A percentile compares a stretch with the other conserved stretches of the same genome.
phyloP scores from a whole-genome alignment of 1,140 invertebrate species.

The Helicoverpa zea region DNA sequence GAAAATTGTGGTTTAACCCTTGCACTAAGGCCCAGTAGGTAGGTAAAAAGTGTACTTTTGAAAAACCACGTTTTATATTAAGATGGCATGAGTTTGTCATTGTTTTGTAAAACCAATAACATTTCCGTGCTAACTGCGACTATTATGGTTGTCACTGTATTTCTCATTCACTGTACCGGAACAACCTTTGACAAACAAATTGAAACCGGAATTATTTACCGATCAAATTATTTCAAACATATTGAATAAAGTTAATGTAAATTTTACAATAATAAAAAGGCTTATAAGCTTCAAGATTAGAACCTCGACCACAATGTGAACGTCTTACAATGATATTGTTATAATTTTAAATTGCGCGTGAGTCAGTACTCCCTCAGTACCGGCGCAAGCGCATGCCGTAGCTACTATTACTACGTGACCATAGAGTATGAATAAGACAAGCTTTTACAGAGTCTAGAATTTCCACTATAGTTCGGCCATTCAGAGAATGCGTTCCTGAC shows the following conservation, averaged over 20 bases:
- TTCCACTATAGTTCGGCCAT: too few species aligned
- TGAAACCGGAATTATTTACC: slow-evolving; percentile 55
- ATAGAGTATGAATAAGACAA: not conserved
- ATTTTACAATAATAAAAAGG: slow-evolving; percentile 51
- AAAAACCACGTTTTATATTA: too few species aligned
- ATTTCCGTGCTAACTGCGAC: not conserved
- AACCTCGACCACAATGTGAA: slow-evolving; percentile 56
- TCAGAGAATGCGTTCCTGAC: too few species aligned
- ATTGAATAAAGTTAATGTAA: slow-evolving; percentile 45
- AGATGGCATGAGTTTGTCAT: too few species aligned
- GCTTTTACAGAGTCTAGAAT: not conserved
- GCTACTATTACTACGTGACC: not conserved
- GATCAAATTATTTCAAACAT: slow-evolving; percentile 43
- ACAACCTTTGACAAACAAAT: slow-evolving; percentile 49
- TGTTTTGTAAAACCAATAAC: too few species aligned
- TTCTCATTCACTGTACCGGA: slow-evolving; percentile 45
- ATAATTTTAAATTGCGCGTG: slow-evolving; percentile 54
- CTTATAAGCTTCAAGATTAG: slow-evolving; percentile 61
- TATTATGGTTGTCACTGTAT: not conserved
- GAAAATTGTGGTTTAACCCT: too few species aligned
- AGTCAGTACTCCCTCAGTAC: slow-evolving; percentile 45
- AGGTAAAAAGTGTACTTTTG: too few species aligned
- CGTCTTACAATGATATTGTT: slow-evolving; percentile 53
- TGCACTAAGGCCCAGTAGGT: too few species aligned
- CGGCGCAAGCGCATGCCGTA: slow-evolving; percentile 12